phyloP scores from a whole-genome alignment of 2,888 invertebrate genomes.

The Standfussiana lucernea region DNA sequence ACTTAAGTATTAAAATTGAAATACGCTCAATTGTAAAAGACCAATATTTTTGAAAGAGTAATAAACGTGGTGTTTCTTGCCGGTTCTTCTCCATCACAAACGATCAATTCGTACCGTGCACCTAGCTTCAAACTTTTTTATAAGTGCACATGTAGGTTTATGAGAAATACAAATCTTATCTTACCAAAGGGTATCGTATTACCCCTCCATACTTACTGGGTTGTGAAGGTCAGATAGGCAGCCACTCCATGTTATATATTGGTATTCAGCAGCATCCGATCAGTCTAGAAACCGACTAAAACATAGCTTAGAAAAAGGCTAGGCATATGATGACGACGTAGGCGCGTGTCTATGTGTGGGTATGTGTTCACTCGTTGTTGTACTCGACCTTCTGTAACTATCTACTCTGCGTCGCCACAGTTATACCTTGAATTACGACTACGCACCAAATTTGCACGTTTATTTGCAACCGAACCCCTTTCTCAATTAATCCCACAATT shows the following conservation, averaged over 20 bases:
- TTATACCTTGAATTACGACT: slow-evolving; percentile 49
- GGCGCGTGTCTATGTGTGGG: not conserved
- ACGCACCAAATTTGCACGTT: slow-evolving; percentile 40
- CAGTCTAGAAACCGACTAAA: not conserved
- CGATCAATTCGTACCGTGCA: not conserved
- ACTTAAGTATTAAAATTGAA: not conserved
- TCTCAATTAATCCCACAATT: slow-evolving; percentile 61
- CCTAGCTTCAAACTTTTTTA: not conserved
- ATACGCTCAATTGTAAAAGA: not conserved
- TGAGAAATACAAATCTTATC: not conserved
- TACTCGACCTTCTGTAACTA: not conserved
- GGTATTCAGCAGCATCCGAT: not conserved
- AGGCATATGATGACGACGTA: not conserved
- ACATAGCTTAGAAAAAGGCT: not conserved
- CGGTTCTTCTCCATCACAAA: not conserved
- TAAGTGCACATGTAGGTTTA: not conserved
- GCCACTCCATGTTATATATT: not conserved
- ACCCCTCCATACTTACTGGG: not conserved
- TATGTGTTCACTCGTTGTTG: not conserved
- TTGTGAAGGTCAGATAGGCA: not conserved
- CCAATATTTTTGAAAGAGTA: not conserved
- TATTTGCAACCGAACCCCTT: slow-evolving; percentile 55
- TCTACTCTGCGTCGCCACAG: slow-evolving; percentile 9
- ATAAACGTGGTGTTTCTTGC: no score
- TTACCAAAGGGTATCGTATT: not conserved